phyloP scores from a whole-genome alignment of 1,140 invertebrate species.

The Rhopalosiphum maidis region DNA sequence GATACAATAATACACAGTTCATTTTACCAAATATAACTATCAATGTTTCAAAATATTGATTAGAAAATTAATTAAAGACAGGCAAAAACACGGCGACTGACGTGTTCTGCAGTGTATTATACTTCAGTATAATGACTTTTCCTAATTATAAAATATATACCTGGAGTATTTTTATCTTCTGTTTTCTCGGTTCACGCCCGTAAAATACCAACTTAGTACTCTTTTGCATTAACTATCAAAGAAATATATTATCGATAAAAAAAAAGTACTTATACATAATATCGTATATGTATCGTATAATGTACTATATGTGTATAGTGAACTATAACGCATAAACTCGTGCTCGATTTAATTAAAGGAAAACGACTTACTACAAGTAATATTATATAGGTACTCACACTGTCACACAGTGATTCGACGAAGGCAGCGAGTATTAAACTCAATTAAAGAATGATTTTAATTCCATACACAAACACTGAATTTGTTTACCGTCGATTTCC shows the following conservation, averaged over 20 bases:
- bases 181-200: neutral
- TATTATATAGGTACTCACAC: neutral
- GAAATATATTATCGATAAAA: neutral
- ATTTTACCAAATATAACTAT: no score
- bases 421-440: neutral
- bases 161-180: neutral
- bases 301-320: neutral
- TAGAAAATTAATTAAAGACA: neutral
- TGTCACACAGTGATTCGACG: neutral
- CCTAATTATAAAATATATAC: neutral
- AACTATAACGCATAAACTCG: neutral
- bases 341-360: constrained; percentile 1
- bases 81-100: neutral
- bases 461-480: neutral
- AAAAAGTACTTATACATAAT: neutral
- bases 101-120: neutral
- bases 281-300: neutral
- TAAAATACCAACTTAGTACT: neutral
- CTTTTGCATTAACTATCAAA: neutral
- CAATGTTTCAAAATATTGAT: no score
- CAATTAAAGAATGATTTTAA: neutral
- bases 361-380: neutral
- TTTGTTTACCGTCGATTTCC: neutral
- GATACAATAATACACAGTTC: no score
- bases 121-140: neutral